Evolutionary conservation across 2,797 vertebrate species (phyloP).

Genomic region (Falco cherrug): DNA sequence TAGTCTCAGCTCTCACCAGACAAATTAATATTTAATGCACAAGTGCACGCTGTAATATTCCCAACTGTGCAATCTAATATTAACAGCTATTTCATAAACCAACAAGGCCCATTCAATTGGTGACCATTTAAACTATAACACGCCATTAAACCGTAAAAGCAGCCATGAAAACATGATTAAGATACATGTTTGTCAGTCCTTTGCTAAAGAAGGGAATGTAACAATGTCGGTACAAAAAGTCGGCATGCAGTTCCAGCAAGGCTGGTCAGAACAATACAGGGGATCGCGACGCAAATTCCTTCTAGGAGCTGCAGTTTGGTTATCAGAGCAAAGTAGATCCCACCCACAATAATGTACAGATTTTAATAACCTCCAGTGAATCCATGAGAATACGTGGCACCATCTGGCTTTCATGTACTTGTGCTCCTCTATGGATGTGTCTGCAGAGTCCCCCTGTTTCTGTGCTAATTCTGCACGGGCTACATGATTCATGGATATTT

Average conservation of each 20-base stretch:
- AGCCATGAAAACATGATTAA: conserved; percentile 46
- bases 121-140: conserved; percentile 64
- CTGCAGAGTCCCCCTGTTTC: background rate
- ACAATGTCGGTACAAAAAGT: background rate
- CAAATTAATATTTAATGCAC: conserved; percentile 72
- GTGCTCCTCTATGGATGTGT: background rate
- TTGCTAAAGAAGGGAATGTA: background rate
- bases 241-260: background rate
- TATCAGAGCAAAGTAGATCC: background rate
- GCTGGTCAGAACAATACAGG: background rate
- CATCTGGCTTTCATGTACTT: background rate
- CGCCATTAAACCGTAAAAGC: conserved; percentile 29
- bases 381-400: background rate
- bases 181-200: background rate
- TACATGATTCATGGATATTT: background rate
- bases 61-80: conserved; percentile 61
- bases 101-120: conserved; percentile 68
- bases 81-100: conserved; percentile 73
- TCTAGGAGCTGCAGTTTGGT: background rate
- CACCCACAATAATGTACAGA: background rate
- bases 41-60: conserved; percentile 53
- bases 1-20: conserved; percentile 64
- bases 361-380: background rate
- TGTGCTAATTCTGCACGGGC: background rate
- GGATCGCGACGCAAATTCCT: background rate